Evolutionary conservation across 2,113 vertebrate genomes (phyloP).

Genomic region (Sceloporus undulatus): DNA sequence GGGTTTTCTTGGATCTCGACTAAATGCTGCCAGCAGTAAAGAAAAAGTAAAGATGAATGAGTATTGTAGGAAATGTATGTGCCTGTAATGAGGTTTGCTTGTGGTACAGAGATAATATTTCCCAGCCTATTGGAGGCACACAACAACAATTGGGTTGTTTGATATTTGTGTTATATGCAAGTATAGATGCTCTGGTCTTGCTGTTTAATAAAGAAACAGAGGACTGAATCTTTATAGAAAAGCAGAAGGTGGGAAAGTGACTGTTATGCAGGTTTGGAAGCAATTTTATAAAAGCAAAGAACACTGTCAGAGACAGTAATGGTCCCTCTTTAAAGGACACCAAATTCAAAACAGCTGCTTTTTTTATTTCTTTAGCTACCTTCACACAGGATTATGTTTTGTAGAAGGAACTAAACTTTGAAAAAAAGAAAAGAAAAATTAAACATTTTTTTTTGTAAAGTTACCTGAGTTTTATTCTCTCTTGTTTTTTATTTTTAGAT

Average conservation of each 20-base stretch:
- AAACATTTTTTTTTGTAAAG: background rate
- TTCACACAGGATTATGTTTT: background rate
- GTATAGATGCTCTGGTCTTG: slow-evolving; percentile 17
- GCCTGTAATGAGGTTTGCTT: slow-evolving; percentile 15
- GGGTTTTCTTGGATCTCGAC: slow-evolving; percentile 69
- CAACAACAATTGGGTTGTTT: background rate
- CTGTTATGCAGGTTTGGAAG: background rate
- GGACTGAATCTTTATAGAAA: background rate
- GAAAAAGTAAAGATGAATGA: slow-evolving; percentile 66
- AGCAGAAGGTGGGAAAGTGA: background rate
- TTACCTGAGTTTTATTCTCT: slow-evolving; percentile 10
- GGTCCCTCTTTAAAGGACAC: background rate
- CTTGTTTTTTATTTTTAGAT: slow-evolving; percentile 80
- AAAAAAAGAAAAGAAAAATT: background rate
- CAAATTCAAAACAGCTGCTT: slow-evolving; percentile 3
- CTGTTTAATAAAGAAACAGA: background rate
- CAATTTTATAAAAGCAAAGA: slow-evolving; percentile 13
- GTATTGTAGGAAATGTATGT: slow-evolving; percentile 24
- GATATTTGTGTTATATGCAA: background rate
- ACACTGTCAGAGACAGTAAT: background rate
- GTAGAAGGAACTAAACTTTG: background rate
- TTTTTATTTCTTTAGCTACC: background rate
- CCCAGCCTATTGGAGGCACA: background rate
- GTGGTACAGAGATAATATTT: background rate
- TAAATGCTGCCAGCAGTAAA: slow-evolving; percentile 67